Conservation (phyloP, 2,888 invertebrate species). For the Sinelater perroti region DNA sequence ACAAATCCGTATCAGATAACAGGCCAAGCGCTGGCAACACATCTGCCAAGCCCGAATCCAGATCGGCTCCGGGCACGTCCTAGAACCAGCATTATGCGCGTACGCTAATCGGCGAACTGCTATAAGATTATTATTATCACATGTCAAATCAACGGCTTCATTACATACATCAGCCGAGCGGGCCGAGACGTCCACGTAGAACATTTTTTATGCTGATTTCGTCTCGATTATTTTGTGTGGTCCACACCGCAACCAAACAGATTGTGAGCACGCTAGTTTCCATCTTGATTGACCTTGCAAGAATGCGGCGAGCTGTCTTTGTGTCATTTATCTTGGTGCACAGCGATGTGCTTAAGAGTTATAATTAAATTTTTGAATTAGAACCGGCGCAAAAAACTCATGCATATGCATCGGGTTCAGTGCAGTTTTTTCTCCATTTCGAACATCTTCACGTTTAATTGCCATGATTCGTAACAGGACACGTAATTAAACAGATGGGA, state of each 20-base stretch:
- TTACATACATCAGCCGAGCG: conserved; percentile 43
- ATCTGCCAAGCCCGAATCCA: conserved; percentile 12
- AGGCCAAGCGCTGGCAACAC: conserved; percentile 13
- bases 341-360: neutral
- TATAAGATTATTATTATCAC: conserved; percentile 52
- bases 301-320: conserved; percentile 9
- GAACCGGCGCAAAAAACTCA: too few species aligned
- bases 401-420: too few species aligned
- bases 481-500: too few species aligned
- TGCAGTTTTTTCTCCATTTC: too few species aligned
- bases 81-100: neutral
- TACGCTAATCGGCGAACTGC: conserved; percentile 42
- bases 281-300: conserved; percentile 19
- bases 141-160: conserved; percentile 55
- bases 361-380: too few species aligned
- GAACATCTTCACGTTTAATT: too few species aligned
- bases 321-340: conserved; percentile 6
- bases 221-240: conserved; percentile 32
- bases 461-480: too few species aligned
- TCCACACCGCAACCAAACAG: conserved; percentile 22
- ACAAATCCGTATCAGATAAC: conserved; percentile 17
- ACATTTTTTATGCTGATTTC: conserved; percentile 17
- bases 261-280: conserved; percentile 13
- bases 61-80: neutral
- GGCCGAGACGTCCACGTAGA: conserved; percentile 25